phyloP scores from a whole-genome alignment of 2,113 vertebrate species.

The Periophthalmus modestus region DNA sequence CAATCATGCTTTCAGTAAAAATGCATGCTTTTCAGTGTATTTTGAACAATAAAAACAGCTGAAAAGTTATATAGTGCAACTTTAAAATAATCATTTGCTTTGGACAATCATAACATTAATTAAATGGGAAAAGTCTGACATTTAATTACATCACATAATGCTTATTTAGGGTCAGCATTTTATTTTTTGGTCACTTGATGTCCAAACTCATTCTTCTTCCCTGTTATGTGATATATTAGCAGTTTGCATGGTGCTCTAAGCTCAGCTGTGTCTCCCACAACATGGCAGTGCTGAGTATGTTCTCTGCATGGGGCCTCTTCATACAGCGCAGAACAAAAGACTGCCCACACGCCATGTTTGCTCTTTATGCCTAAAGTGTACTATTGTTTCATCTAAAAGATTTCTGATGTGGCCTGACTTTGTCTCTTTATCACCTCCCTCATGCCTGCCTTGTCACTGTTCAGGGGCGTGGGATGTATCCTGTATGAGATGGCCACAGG shows the following conservation, averaged over 20 bases:
- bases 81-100: too few relatives aligned
- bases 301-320: slow-evolving; percentile 31
- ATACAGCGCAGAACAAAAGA: slow-evolving; percentile 26
- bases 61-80: too few relatives aligned
- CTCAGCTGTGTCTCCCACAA: slow-evolving; percentile 13
- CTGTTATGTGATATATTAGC: slow-evolving; percentile 18
- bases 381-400: not conserved
- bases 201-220: not conserved
- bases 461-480: slow-evolving; percentile 96
- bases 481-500: slow-evolving; percentile 94
- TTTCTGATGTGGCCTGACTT: not conserved
- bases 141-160: too few relatives aligned
- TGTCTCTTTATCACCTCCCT: not conserved
- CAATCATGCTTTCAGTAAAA: too few relatives aligned
- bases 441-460: not conserved
- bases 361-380: slow-evolving; percentile 14
- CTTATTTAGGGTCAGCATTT: too few relatives aligned
- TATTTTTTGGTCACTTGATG: not conserved
- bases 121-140: too few relatives aligned
- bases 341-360: slow-evolving; percentile 36
- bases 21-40: too few relatives aligned
- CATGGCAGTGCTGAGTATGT: slow-evolving; percentile 15
- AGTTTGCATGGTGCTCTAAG: slow-evolving; percentile 10
- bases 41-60: too few relatives aligned
- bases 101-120: too few relatives aligned